phyloP scores from a whole-genome alignment of 2,888 invertebrate genomes.

The Cryptus viduatorius region DNA sequence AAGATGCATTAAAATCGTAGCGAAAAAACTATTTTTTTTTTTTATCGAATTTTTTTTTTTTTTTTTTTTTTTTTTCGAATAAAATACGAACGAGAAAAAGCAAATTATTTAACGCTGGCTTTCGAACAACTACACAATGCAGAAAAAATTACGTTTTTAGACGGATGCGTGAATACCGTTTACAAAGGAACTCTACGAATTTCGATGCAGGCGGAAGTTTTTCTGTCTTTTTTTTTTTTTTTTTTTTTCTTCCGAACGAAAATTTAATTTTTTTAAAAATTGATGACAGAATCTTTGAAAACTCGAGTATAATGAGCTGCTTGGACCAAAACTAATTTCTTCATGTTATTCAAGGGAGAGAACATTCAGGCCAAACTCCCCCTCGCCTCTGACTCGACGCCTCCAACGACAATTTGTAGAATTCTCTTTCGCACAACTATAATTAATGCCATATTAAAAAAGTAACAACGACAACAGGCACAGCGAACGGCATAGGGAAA shows the following conservation, averaged over 20 bases:
- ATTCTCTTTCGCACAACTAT: slow-evolving; percentile 74
- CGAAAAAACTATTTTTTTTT: slow-evolving; percentile 50
- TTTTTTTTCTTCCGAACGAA: neutral
- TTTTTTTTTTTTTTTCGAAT: slow-evolving; percentile 31
- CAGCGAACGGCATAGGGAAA: slow-evolving; percentile 31
- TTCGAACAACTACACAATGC: slow-evolving; percentile 62
- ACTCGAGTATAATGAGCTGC: slow-evolving; percentile 34
- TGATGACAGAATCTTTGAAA: neutral
- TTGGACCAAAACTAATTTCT: slow-evolving; percentile 40
- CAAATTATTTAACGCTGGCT: slow-evolving; percentile 55
- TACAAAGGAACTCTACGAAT: slow-evolving; percentile 75
- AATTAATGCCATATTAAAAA: slow-evolving; percentile 59
- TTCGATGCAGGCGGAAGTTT: slow-evolving; percentile 72
- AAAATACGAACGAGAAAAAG: slow-evolving; percentile 53
- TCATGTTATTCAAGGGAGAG: slow-evolving; percentile 65
- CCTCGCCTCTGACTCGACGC: slow-evolving; percentile 75
- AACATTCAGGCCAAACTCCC: slow-evolving; percentile 82
- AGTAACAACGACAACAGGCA: slow-evolving; percentile 37
- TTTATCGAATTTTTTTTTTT: slow-evolving; percentile 24
- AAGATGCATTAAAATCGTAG: slow-evolving; percentile 61
- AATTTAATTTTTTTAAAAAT: slow-evolving; percentile 9
- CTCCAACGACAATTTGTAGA: slow-evolving; percentile 77
- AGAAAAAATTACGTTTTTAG: slow-evolving; percentile 65
- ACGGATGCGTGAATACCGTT: slow-evolving; percentile 52
- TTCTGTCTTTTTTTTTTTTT: neutral